Conservation (phyloP, 2,888 invertebrate genomes). For the Polymixis lichenea region DNA sequence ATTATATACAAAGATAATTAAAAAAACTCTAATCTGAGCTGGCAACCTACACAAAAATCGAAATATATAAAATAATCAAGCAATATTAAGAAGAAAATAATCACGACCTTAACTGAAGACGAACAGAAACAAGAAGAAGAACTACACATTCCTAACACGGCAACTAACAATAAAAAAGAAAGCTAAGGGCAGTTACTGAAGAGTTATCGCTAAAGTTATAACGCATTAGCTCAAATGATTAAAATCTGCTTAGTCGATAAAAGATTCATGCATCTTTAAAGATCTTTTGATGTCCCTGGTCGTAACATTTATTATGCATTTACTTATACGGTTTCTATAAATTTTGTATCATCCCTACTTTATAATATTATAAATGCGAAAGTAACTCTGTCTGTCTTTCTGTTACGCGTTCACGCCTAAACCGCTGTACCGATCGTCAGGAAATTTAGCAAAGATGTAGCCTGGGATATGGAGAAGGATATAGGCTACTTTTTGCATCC, state of each 20-base stretch:
- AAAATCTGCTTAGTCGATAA: constrained; percentile 35
- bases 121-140: background rate
- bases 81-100: background rate
- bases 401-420: too few relatives aligned
- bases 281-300: constrained; percentile 37
- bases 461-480: too few relatives aligned
- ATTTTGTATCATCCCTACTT: constrained; percentile 16
- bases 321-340: constrained; percentile 24
- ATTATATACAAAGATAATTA: constrained; percentile 6
- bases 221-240: constrained; percentile 43
- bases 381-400: too few relatives aligned
- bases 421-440: too few relatives aligned
- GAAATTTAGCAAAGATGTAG: too few relatives aligned
- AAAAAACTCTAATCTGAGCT: background rate
- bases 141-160: constrained; percentile 14
- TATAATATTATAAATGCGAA: too few relatives aligned
- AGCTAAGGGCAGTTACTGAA: constrained; percentile 3
- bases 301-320: constrained; percentile 47
- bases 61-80: background rate
- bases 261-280: constrained; percentile 43
- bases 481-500: too few relatives aligned
- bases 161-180: constrained; percentile 16
- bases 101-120: background rate
- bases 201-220: constrained; percentile 28
- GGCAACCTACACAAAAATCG: background rate